phyloP scores from a whole-genome alignment of 1,140 invertebrate species.

The Euglossa dilemma region DNA sequence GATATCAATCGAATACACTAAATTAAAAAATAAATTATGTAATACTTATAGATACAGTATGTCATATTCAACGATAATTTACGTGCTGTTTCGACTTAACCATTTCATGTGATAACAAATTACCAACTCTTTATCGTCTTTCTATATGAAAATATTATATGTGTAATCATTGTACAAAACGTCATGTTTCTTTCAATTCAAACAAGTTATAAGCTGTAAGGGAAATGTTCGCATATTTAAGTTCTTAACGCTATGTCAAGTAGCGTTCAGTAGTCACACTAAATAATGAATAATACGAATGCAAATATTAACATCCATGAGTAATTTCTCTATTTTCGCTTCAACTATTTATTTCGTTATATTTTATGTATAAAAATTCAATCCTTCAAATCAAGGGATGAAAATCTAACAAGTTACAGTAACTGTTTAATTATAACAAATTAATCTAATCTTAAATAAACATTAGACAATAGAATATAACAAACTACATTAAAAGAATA shows the following conservation, averaged over 20 bases:
- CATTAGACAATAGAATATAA: background rate
- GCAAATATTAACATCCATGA: background rate
- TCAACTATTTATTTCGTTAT: background rate
- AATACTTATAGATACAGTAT: background rate
- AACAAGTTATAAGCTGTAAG: background rate
- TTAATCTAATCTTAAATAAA: background rate
- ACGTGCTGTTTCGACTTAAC: background rate
- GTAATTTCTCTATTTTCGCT: background rate
- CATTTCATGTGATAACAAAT: background rate
- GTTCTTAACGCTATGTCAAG: background rate
- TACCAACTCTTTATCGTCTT: background rate
- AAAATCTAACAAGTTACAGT: background rate
- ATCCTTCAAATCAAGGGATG: background rate
- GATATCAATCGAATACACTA: background rate
- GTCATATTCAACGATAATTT: background rate
- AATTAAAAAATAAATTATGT: constrained; percentile 16
- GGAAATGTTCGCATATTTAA: background rate
- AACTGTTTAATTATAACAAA: background rate
- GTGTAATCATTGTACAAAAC: background rate
- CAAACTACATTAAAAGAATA: background rate
- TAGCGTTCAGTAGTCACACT: background rate
- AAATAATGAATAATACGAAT: background rate
- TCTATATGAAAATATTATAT: background rate
- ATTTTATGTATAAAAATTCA: background rate
- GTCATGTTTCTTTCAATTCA: background rate